A percentile compares a stretch with the other conserved stretches of the same genome.
Evolutionary conservation across 2,888 invertebrate genomes (phyloP).

Genomic region (Panopea generosa): DNA sequence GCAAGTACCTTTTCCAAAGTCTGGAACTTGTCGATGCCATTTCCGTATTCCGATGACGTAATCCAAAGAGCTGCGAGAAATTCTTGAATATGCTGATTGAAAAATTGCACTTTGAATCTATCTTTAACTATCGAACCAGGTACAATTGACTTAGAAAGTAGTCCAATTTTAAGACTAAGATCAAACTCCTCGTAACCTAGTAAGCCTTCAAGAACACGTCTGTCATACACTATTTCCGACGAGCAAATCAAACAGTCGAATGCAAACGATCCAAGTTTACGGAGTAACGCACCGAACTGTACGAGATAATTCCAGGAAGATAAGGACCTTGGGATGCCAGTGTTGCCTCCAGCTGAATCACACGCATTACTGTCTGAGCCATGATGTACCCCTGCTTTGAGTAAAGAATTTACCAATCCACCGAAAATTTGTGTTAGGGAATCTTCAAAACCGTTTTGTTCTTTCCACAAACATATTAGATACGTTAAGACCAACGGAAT

Average conservation of each 20-base stretch:
- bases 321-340: too few species aligned
- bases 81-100: conserved; percentile 14
- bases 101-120: conserved; percentile 12
- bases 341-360: too few species aligned
- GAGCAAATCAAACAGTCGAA: too few species aligned
- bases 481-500: conserved; percentile 15
- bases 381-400: too few species aligned
- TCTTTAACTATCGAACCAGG: conserved; percentile 4
- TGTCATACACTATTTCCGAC: too few species aligned
- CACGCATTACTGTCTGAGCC: too few species aligned
- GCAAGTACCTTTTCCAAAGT: conserved; percentile 3
- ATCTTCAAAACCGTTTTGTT: conserved; percentile 13
- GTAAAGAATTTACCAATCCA: conserved; percentile 2
- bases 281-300: too few species aligned
- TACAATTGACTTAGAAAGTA: conserved; percentile 15
- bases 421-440: conserved; percentile 14
- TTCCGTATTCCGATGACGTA: neutral
- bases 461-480: conserved; percentile 19
- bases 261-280: too few species aligned
- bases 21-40: neutral
- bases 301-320: too few species aligned
- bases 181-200: neutral
- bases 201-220: too few species aligned
- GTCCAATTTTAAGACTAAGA: conserved; percentile 10
- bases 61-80: conserved; percentile 11